Evolutionary conservation across 2,888 invertebrate species (phyloP).

Genomic region (Aphidoletes aphidimyza): DNA sequence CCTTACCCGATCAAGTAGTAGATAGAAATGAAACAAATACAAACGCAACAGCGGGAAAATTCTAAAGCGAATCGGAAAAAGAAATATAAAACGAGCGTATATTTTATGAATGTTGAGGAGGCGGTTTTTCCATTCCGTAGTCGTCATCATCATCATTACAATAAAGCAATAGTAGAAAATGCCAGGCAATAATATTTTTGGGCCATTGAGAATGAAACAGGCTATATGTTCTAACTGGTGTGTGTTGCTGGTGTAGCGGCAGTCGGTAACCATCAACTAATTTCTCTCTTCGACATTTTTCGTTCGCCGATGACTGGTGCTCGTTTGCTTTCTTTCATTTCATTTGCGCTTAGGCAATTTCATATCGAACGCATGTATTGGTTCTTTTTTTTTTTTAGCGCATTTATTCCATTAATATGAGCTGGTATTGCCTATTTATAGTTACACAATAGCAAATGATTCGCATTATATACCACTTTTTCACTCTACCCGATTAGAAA

Average conservation of each 20-base stretch:
- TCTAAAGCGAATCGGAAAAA: slow-evolving; percentile 49
- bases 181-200: slow-evolving; percentile 20
- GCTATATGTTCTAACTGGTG: neutral
- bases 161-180: slow-evolving; percentile 48
- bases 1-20: slow-evolving; percentile 13
- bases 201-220: neutral
- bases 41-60: neutral
- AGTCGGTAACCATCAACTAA: neutral
- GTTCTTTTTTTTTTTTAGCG: neutral
- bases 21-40: neutral
- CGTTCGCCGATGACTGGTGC: too few relatives aligned
- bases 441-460: too few relatives aligned
- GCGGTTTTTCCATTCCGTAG: slow-evolving; percentile 53
- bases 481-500: neutral
- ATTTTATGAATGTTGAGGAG: slow-evolving; percentile 54
- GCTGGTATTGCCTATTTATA: too few relatives aligned
- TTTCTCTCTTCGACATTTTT: too few relatives aligned
- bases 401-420: neutral
- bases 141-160: slow-evolving; percentile 52
- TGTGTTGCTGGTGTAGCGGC: neutral
- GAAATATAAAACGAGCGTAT: neutral
- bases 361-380: neutral
- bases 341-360: neutral
- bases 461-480: too few relatives aligned
- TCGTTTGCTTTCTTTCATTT: neutral